Conservation (phyloP, 2,113 vertebrate genomes). For the Lepisosteus oculatus region DNA sequence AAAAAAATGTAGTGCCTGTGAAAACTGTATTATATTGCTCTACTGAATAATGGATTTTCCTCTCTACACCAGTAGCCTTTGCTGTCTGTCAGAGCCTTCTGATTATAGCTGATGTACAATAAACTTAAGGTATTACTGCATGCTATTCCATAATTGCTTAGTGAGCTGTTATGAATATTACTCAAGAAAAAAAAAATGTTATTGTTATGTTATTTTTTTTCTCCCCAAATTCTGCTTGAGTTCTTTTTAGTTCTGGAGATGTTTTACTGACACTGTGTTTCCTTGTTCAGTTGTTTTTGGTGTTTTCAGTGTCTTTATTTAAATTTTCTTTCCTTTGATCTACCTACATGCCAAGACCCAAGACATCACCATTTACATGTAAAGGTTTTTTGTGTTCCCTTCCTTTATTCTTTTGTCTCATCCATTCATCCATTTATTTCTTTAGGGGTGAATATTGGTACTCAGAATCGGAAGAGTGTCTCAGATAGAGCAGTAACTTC, state of each 20-base stretch:
- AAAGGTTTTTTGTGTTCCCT: slow-evolving; percentile 5
- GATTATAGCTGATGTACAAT: slow-evolving; percentile 94
- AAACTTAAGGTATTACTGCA: slow-evolving; percentile 95
- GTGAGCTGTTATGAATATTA: slow-evolving; percentile 85
- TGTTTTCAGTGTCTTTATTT: slow-evolving; percentile 80
- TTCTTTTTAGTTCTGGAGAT: slow-evolving; percentile 59
- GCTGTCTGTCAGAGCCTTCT: slow-evolving; percentile 93
- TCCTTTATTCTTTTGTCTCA: slow-evolving; percentile 30
- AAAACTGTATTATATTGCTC: slow-evolving; percentile 96
- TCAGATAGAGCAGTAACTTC: neutral
- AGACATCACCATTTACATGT: neutral
- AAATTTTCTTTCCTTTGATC: slow-evolving; percentile 43
- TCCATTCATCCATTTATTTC: slow-evolving; percentile 38
- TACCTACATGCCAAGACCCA: neutral
- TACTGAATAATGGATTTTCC: slow-evolving; percentile 72
- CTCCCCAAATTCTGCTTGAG: slow-evolving; percentile 40
- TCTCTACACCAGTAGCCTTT: slow-evolving; percentile 96
- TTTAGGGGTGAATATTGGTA: slow-evolving; percentile 64
- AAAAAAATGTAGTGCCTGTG: slow-evolving; percentile 97
- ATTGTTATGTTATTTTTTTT: slow-evolving; percentile 75
- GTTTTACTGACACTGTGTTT: slow-evolving; percentile 70
- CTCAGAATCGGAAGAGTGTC: slow-evolving; percentile 16
- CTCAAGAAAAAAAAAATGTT: slow-evolving; percentile 62
- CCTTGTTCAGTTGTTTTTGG: slow-evolving; percentile 51
- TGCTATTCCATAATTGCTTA: slow-evolving; percentile 92